A percentile compares a stretch with the other conserved stretches of the same genome.
phyloP scores from a whole-genome alignment of 2,113 vertebrate species.

The Lasiurus cinereus region DNA sequence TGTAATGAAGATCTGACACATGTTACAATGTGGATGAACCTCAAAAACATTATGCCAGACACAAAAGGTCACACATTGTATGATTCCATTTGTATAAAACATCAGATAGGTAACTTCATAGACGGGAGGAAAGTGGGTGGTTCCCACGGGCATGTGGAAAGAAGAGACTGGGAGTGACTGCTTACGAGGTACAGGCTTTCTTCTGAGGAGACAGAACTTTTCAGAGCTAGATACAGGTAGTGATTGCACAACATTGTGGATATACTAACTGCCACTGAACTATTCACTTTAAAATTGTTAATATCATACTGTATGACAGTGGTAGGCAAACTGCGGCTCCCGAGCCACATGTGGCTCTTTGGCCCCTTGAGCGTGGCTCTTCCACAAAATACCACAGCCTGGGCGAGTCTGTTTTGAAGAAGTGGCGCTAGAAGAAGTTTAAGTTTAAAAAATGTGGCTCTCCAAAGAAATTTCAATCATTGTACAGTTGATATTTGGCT shows the following conservation, averaged over 20 bases:
- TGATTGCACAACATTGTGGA: not conserved
- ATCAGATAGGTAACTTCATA: not conserved
- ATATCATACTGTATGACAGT: not conserved
- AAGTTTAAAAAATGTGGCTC: too few relatives aligned
- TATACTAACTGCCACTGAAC: not conserved
- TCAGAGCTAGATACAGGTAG: not conserved
- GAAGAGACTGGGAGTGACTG: not conserved
- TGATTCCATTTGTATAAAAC: not conserved
- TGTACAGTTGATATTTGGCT: too few relatives aligned
- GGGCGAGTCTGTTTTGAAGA: too few relatives aligned
- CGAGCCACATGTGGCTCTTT: too few relatives aligned
- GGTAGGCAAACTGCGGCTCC: too few relatives aligned
- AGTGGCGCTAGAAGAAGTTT: too few relatives aligned
- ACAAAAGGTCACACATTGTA: not conserved
- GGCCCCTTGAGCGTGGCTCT: too few relatives aligned
- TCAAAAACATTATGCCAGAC: not conserved
- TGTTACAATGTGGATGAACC: not conserved
- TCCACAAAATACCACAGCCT: too few relatives aligned
- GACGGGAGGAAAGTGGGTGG: not conserved
- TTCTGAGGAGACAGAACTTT: not conserved
- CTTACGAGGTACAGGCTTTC: not conserved
- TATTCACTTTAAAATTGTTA: not conserved
- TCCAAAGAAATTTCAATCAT: too few relatives aligned
- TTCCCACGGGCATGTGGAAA: not conserved
- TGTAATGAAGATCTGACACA: not conserved